These are phyloP conservation scores for Plestiodon gilberti DNA, from an alignment of 2,113 vertebrate genomes.

Conservation along the genomic window DNA sequence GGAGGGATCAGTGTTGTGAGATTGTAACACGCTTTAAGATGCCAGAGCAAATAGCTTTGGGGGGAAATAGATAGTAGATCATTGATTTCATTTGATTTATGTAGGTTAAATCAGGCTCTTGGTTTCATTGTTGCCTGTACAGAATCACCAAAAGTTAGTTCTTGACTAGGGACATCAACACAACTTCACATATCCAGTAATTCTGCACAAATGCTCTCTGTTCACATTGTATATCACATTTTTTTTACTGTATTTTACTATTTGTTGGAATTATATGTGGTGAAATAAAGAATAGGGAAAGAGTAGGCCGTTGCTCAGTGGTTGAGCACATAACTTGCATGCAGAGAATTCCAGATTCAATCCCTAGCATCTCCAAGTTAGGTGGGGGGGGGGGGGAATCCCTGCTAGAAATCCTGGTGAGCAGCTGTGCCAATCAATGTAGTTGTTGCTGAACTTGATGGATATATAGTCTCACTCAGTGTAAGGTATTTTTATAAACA, in stretches of 20 bases:
- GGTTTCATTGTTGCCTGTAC: background rate
- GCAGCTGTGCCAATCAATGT: too few species aligned
- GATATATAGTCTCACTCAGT: too few species aligned
- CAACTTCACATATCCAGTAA: background rate
- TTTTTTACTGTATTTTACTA: background rate
- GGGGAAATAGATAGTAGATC: background rate
- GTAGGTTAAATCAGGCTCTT: slow-evolving; percentile 3
- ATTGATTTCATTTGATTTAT: slow-evolving; percentile 8
- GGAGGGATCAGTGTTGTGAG: background rate
- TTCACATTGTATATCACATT: background rate
- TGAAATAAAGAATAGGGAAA: background rate
- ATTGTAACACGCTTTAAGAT: background rate
- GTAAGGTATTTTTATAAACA: too few species aligned
- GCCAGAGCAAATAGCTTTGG: background rate
- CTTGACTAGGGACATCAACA: background rate
- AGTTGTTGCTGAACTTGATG: too few species aligned
- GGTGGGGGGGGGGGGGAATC: too few species aligned
- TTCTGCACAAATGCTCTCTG: background rate
- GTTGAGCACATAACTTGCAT: too few species aligned
- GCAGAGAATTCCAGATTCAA: too few species aligned
- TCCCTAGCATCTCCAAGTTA: too few species aligned
- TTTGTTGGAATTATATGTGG: background rate
- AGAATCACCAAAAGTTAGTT: background rate
- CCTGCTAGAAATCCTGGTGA: too few species aligned
- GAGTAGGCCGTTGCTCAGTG: background rate